These are phyloP conservation scores for Petrocephalus sullivani DNA, from an alignment of 2,797 vertebrate species.

Conservation along the genomic window DNA sequence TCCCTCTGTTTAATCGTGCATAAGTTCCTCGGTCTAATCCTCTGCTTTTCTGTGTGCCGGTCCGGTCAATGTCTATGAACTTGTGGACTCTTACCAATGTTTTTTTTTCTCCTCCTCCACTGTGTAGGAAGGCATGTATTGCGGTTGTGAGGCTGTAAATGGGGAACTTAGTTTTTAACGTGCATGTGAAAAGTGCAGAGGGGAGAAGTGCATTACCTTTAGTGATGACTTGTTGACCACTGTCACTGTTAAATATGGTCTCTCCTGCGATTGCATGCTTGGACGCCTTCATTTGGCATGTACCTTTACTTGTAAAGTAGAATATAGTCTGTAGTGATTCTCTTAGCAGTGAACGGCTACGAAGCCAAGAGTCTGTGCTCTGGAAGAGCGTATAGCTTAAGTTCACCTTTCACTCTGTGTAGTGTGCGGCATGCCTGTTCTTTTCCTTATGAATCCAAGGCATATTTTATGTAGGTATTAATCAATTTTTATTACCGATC, in stretches of 20 bases:
- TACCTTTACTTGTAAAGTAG: slow-evolving; percentile 49
- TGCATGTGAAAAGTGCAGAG: slow-evolving; percentile 16
- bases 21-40: slow-evolving; percentile 44
- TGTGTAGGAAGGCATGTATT: slow-evolving; percentile 32
- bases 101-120: neutral
- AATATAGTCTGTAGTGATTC: slow-evolving; percentile 54
- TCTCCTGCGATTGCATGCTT: slow-evolving; percentile 58
- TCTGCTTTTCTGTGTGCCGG: slow-evolving; percentile 49
- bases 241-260: slow-evolving; percentile 43
- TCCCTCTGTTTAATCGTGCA: slow-evolving; percentile 54
- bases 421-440: slow-evolving; percentile 33
- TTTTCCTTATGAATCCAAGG: neutral
- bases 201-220: slow-evolving; percentile 27
- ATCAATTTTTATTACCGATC: slow-evolving; percentile 4
- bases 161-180: neutral
- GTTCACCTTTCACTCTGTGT: slow-evolving; percentile 49
- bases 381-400: slow-evolving; percentile 28
- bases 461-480: slow-evolving; percentile 12
- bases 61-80: slow-evolving; percentile 44
- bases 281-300: slow-evolving; percentile 58
- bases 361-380: slow-evolving; percentile 33
- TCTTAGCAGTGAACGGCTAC: slow-evolving; percentile 44
- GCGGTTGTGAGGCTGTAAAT: neutral
- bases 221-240: slow-evolving; percentile 31
- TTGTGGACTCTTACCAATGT: slow-evolving; percentile 2